Base-by-base conservation (phyloP, 2,888 invertebrate genomes). In the Unio pictorum region DNA sequence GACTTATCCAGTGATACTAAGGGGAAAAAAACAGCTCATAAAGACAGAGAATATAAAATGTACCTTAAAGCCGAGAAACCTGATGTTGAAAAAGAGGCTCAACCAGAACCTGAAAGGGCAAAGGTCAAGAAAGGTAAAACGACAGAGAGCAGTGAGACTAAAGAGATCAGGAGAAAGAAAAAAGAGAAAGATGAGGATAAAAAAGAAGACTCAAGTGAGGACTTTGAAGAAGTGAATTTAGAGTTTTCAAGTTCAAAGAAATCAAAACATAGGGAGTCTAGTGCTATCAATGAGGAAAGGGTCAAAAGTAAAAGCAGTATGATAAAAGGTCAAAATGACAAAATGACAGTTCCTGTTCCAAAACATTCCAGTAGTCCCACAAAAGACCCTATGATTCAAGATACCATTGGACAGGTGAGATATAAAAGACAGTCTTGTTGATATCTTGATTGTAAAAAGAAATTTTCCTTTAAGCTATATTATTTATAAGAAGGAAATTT, bases 381-480 rank as follows among this genome's bases (percentile, higher is more conserved):
- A 59, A 73, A 67, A 57, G 65, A 64, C 26, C 61, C 66, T 62
- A 67, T 71, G 23, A 74, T 84, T 30, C 73, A 76, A 17, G 68
- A 67, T 61, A 81, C 82, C 15, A 84, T 85, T 69, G 85, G 85
- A 58, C 82, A 83, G 80, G 85, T 85, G 69, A 59, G 72, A 74
- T 11, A 60, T 18, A 45, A 45, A 45, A 15, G 45, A 15, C 34
- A 57, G 34, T 18, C 3, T 17, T 61, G 26, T 34, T 61, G 55
- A 15, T 61, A 55, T 20, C 8, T 34, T 45, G 45, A 45, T 45
- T 45, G 45, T 45, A 11, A 45, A 45, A 45, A 15, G 45, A 45
- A 45, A 45, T 45, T 11, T 45, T 45, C 4, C 45, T 45, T 11
- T 45, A 15, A 45, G 45, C 15, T 45, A 11, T 45, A 11, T 45